These are phyloP conservation scores for Amblyjoppa fuscipennis DNA, from an alignment of 2,888 invertebrate genomes.

Conservation along the genomic window DNA sequence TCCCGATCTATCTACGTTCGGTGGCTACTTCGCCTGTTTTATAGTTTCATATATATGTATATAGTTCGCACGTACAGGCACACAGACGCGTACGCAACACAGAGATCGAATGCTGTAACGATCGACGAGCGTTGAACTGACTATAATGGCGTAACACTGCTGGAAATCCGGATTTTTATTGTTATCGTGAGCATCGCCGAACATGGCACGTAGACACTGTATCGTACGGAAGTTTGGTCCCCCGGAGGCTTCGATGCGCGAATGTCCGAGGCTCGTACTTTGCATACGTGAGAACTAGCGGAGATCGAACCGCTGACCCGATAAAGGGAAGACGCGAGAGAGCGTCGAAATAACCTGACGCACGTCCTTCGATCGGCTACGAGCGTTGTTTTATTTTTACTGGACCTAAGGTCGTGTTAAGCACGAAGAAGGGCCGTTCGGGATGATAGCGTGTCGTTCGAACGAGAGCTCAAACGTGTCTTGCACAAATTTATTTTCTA, in stretches of 20 bases:
- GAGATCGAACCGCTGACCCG: constrained; percentile 62
- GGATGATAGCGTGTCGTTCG: background rate
- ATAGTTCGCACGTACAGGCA: background rate
- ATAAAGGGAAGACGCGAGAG: background rate
- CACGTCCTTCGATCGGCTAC: constrained; percentile 43
- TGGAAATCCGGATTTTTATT: constrained; percentile 55
- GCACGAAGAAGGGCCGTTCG: background rate
- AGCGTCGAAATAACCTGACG: constrained; percentile 62
- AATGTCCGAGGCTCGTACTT: constrained; percentile 56
- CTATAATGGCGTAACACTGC: constrained; percentile 21
- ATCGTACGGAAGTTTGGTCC: constrained; percentile 2
- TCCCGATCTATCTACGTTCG: constrained; percentile 45
- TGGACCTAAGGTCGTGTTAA: constrained; percentile 4
- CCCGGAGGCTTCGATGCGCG: constrained; percentile 28
- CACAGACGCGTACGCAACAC: background rate
- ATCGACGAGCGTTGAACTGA: constrained; percentile 34
- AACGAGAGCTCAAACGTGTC: background rate
- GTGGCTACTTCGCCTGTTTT: constrained; percentile 12
- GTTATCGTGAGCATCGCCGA: constrained; percentile 51
- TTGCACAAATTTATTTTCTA: background rate
- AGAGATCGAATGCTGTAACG: constrained; percentile 40
- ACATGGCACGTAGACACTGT: constrained; percentile 52
- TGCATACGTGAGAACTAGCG: constrained; percentile 60
- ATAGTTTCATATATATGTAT: constrained; percentile 1
- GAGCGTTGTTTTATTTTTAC: constrained; percentile 57